Conservation (phyloP, 1,140 invertebrate species). For the Ceratina japonica region DNA sequence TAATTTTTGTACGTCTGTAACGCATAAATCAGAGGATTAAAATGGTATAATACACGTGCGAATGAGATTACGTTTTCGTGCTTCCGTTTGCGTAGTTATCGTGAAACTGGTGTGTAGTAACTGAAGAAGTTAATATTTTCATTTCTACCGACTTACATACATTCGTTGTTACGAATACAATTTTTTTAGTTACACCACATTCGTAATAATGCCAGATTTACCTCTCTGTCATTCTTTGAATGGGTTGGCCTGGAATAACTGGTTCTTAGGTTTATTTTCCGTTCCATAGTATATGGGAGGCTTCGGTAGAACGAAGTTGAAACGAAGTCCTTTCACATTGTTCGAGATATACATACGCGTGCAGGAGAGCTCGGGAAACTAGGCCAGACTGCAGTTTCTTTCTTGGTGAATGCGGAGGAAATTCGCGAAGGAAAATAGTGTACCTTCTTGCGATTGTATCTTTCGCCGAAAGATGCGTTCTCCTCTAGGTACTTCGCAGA, state of each 20-base stretch:
- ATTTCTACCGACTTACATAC: too few species aligned
- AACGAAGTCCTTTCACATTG: constrained; percentile 25
- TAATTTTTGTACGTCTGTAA: too few species aligned
- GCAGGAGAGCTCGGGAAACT: constrained; percentile 8
- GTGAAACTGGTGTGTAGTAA: too few species aligned
- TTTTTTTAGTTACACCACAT: too few species aligned
- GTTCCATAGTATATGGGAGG: neutral
- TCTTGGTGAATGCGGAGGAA: constrained; percentile 21
- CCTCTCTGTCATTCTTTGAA: neutral
- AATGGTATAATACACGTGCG: too few species aligned
- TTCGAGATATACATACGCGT: neutral
- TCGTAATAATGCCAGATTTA: too few species aligned
- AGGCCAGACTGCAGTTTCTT: constrained; percentile 16
- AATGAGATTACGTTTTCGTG: too few species aligned
- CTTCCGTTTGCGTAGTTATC: too few species aligned
- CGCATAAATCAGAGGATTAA: too few species aligned
- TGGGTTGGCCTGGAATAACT: neutral
- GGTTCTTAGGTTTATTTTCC: neutral
- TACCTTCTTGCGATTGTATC: constrained; percentile 13
- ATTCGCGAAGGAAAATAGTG: constrained; percentile 12
- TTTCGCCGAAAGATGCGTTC: neutral
- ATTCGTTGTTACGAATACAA: too few species aligned
- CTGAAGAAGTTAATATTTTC: too few species aligned
- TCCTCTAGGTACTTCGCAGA: too few species aligned
- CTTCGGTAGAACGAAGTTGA: constrained; percentile 9